A percentile compares a stretch with the other conserved stretches of the same genome.
phyloP scores from a whole-genome alignment of 2,888 invertebrate genomes.

The Deilephila porcellus region DNA sequence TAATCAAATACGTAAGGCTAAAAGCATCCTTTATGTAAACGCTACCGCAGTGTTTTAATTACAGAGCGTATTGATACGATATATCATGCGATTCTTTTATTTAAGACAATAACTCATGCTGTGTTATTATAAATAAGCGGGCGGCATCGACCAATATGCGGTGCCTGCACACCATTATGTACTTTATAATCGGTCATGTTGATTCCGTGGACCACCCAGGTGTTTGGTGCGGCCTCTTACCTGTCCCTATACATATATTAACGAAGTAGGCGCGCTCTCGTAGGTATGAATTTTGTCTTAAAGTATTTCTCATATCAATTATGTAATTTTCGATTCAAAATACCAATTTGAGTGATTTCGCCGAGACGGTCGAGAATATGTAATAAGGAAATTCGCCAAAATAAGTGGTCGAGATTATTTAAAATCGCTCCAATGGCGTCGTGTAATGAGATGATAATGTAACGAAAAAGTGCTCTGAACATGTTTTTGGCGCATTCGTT shows the following conservation, averaged over 20 bases:
- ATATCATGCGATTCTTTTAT: slow-evolving; percentile 66
- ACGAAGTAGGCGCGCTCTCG: slow-evolving; percentile 40
- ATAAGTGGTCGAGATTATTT: slow-evolving; percentile 60
- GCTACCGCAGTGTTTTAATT: slow-evolving; percentile 61
- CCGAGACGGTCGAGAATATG: slow-evolving; percentile 61
- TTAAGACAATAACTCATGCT: slow-evolving; percentile 68
- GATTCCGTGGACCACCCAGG: slow-evolving; percentile 80
- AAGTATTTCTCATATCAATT: slow-evolving; percentile 67
- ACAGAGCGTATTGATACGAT: slow-evolving; percentile 63
- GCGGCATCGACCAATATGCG: slow-evolving; percentile 55
- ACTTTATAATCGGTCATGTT: slow-evolving; percentile 70
- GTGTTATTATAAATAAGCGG: slow-evolving; percentile 58
- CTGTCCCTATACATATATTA: slow-evolving; percentile 50
- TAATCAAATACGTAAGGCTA: slow-evolving; percentile 30
- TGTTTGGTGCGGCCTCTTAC: slow-evolving; percentile 63
- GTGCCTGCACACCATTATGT: slow-evolving; percentile 53
- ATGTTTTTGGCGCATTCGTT: slow-evolving; percentile 40
- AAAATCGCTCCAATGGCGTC: slow-evolving; percentile 55
- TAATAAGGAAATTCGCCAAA: slow-evolving; percentile 71
- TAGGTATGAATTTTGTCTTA: slow-evolving; percentile 50
- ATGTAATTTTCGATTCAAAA: slow-evolving; percentile 77
- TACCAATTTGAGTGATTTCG: slow-evolving; percentile 76
- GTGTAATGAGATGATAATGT: slow-evolving; percentile 74
- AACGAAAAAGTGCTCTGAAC: slow-evolving; percentile 51
- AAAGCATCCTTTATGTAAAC: slow-evolving; percentile 31